These are phyloP conservation scores for Sciurus carolinensis DNA, from an alignment of 2,797 vertebrate genomes.

Conservation along the genomic window DNA sequence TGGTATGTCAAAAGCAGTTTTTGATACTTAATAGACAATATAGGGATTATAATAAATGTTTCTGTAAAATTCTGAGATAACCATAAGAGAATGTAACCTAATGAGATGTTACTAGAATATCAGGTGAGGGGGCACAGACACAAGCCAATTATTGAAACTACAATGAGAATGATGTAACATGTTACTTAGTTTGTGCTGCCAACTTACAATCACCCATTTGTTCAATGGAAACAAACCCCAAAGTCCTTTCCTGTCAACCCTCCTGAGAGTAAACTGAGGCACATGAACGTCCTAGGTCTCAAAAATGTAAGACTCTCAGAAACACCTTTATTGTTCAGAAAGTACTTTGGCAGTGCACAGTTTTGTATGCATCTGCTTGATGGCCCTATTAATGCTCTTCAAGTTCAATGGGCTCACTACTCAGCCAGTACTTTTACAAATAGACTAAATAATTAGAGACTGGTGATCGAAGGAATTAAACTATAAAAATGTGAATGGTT, in stretches of 20 bases:
- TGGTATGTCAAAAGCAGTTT: slow-evolving; percentile 17
- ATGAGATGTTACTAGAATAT: background rate
- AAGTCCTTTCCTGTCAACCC: slow-evolving; percentile 58
- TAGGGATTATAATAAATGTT: background rate
- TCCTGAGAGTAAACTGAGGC: slow-evolving; percentile 54
- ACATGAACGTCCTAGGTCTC: slow-evolving; percentile 18
- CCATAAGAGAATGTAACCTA: background rate
- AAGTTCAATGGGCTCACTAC: background rate
- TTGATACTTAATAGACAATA: background rate
- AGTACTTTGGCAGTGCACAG: background rate
- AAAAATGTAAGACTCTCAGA: slow-evolving; percentile 20
- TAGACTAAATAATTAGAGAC: background rate
- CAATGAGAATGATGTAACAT: background rate
- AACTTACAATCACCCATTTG: slow-evolving; percentile 41
- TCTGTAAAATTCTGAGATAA: background rate
- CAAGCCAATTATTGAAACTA: background rate
- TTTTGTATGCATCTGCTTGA: background rate
- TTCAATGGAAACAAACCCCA: slow-evolving; percentile 66
- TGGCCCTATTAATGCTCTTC: background rate
- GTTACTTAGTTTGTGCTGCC: background rate
- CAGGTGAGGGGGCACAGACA: background rate
- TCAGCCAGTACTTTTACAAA: background rate
- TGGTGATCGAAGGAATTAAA: background rate
- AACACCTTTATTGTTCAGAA: slow-evolving; percentile 49
- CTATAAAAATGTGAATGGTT: background rate